Evolutionary conservation across 2,888 invertebrate genomes (phyloP).

Genomic region (Drosophila dives): DNA sequence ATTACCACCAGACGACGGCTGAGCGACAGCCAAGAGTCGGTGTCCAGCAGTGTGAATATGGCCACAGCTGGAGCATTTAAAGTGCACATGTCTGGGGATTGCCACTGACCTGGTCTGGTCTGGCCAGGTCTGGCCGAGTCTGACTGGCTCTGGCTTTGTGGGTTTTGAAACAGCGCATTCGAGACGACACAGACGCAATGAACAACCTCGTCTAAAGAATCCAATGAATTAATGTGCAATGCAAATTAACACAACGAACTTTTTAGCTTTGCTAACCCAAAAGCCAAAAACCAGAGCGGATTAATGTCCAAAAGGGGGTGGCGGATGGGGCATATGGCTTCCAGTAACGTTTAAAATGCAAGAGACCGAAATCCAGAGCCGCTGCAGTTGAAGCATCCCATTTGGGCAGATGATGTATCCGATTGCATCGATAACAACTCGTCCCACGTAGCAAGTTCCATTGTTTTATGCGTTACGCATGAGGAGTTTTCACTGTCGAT

Average conservation of each 20-base stretch:
- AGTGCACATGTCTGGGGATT: conserved; percentile 27
- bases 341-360: conserved; percentile 65
- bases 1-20: conserved; percentile 45
- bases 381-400: conserved; percentile 46
- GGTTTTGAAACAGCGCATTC: conserved; percentile 48
- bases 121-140: conserved; percentile 8
- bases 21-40: conserved; percentile 33
- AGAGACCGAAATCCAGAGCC: conserved; percentile 56
- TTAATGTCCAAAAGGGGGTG: conserved; percentile 17
- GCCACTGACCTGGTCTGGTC: conserved; percentile 11
- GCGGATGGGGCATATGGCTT: conserved; percentile 57
- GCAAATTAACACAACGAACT: conserved; percentile 76
- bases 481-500: conserved; percentile 62
- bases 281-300: conserved; percentile 6
- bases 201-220: conserved; percentile 34
- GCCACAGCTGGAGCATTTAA: conserved; percentile 19
- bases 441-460: conserved; percentile 56
- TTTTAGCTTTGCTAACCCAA: conserved; percentile 65
- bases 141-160: conserved; percentile 43
- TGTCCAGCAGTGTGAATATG: not conserved
- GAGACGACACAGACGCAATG: conserved; percentile 35
- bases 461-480: conserved; percentile 75
- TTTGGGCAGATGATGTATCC: conserved; percentile 66
- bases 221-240: conserved; percentile 71
- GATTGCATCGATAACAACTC: conserved; percentile 74